Conservation (phyloP, 2,113 vertebrate species). For the Calidris pygmaea region DNA sequence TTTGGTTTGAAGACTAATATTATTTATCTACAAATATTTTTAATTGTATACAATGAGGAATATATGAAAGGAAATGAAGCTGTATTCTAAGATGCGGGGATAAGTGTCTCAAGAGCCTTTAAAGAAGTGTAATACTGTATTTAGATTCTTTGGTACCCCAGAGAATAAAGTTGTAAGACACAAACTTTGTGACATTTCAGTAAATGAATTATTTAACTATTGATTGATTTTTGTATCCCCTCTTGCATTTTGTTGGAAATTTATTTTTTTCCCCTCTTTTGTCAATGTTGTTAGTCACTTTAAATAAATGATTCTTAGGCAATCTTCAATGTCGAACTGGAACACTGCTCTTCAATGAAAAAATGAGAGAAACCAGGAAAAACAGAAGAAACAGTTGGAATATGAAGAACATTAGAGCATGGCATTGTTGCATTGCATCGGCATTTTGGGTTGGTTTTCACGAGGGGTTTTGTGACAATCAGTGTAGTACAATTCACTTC, state of each 20-base stretch:
- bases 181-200: background rate
- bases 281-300: background rate
- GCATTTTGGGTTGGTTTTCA: background rate
- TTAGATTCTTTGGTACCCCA: background rate
- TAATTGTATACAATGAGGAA: background rate
- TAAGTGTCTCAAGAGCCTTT: background rate
- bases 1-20: background rate
- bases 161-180: background rate
- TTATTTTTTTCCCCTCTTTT: background rate
- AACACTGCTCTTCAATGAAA: background rate
- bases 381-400: background rate
- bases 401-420: background rate
- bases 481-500: background rate
- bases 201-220: background rate
- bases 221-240: background rate
- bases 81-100: background rate
- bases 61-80: background rate
- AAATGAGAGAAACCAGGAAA: background rate
- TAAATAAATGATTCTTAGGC: background rate
- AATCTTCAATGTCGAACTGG: background rate
- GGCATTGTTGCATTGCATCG: accelerated
- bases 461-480: background rate
- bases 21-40: background rate
- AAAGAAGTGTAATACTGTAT: background rate
- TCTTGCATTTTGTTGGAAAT: background rate